Conservation (phyloP, 2,797 vertebrate species). For the Pantherophis vulpinus region DNA sequence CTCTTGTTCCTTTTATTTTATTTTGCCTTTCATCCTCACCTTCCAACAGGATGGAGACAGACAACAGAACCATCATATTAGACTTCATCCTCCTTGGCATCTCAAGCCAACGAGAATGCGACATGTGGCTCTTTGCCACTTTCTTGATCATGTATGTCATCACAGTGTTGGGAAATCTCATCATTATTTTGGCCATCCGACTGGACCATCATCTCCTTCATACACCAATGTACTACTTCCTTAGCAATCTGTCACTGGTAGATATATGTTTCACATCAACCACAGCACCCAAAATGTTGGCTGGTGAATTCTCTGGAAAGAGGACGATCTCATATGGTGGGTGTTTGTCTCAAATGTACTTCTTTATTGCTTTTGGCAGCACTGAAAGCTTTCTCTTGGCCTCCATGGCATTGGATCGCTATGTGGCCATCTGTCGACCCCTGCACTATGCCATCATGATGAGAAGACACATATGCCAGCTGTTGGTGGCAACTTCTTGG, state of each 20-base stretch:
- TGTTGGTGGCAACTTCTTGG: constrained; percentile 50
- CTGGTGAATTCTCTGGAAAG: constrained; percentile 30
- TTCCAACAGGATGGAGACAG: constrained; percentile 4
- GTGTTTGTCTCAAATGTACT: constrained; percentile 55
- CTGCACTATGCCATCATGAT: constrained; percentile 55
- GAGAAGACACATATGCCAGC: constrained; percentile 27
- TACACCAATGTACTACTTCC: constrained; percentile 56
- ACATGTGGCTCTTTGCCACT: constrained; percentile 20
- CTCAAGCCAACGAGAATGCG: not conserved
- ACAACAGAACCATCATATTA: not conserved
- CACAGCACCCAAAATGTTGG: constrained; percentile 50
- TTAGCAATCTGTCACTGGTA: constrained; percentile 58
- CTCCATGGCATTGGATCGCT: constrained; percentile 64
- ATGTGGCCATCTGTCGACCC: constrained; percentile 61
- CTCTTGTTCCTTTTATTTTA: not conserved
- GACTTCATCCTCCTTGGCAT: constrained; percentile 59
- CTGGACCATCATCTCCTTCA: constrained; percentile 38
- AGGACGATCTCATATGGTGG: constrained; percentile 47
- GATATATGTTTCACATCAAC: constrained; percentile 58
- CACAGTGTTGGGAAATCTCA: constrained; percentile 47
- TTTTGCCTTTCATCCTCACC: not conserved
- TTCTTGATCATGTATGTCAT: constrained; percentile 52
- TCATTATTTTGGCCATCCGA: constrained; percentile 47
- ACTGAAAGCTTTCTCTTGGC: constrained; percentile 61
- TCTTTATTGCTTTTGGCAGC: constrained; percentile 47